Base-by-base conservation (phyloP, 2,797 vertebrate species). In the Dromococcyx pavoninus region DNA sequence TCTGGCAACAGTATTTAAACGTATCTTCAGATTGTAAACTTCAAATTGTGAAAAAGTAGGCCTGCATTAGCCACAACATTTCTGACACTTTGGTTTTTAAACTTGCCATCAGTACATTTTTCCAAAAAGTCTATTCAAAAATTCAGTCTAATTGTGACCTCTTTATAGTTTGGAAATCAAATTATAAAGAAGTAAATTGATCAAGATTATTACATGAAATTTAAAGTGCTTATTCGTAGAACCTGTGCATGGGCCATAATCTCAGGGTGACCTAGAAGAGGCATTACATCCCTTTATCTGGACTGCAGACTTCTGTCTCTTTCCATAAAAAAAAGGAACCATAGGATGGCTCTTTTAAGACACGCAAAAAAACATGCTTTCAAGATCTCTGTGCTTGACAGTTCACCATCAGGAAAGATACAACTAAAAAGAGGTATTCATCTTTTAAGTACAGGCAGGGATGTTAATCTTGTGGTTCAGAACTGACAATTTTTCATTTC, bases 401-500 rank as follows among this genome's bases (percentile, higher is more conserved):
- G 78, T 80, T 96, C 87, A 83, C 32, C 81, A 77, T 44, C 64
- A 82, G 50, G 46, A 91, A 93, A 92, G 94, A 79, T 86, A 43
- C 60, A 92, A 67, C 64, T 92, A 81, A 85, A 89, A 91, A 87
- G 93, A 94, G 69, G 77, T 74, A 94, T 91, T 96, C 78, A 88
- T 78, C 95, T 80, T 91, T 58, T 90, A 94, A 93, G 80, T 82
- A 93, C 77, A 96, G 76, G 88, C 91, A 95, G 53, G 67, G 74
- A 90, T 94, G 88, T 83, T 96, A 93, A 95, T 95, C 94, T 92
- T 66, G 57, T 81, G 27, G 86, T 64, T 93, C 92, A 89, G 71
- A 93, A 87, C 79, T 94, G 93, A 94, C 96, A 96, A 91, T 81
- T 95, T 94, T 93, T 93, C 96, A 93, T 95, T 89, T 94, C 91